Base-by-base conservation (phyloP, 2,113 vertebrate genomes). In the Anhinga anhinga region DNA sequence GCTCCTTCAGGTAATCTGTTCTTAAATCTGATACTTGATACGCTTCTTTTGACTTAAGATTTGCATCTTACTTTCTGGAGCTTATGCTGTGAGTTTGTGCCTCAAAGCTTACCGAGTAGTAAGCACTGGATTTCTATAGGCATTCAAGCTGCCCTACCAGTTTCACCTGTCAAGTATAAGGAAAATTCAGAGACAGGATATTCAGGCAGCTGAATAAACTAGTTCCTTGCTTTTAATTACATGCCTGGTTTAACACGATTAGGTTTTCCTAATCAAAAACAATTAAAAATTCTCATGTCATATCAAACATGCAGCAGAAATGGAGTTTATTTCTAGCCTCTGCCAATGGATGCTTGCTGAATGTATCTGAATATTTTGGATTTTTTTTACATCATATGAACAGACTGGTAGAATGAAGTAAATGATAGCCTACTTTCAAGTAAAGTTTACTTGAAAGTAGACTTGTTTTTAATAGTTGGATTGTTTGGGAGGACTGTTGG, bases 161-260 rank as follows among this genome's bases (percentile, higher is more conserved):
- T 97, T 95, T 84, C 78, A 88, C 81, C 86, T 97, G 84, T 76
- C 32, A 82, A 53, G 74, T 72, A 15, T 58, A 84, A 89, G 52
- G 77, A 61, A 82, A 76, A 77, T 77, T 52, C 34, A 71, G 84
- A 77, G 86, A 74, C n/a, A n/a, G 21, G 27, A 23, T 79, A 13
- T 86, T 91, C 45, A 80, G 58, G 71, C 49, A 70, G 40, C 27
- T 80, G 78, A 73, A 80, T 88, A 73, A 97, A 77, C 67, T 42
- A 70, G 53, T 87, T 95, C 85, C n/a, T 65, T 94, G 32, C 20
- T 50, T 97, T 88, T 88, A 90, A 78, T 82, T 93, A 77, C 52
- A 81, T 42, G 84, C 26, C 58, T 85, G 40, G 23, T 76, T 95
- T 94, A 66, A 69, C 42, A n/a, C 40, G 34, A 62, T 89, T 61